A percentile compares a stretch with the other conserved stretches of the same genome.
Conservation (phyloP, 2,113 vertebrate genomes). For the Notothenia rossii region DNA sequence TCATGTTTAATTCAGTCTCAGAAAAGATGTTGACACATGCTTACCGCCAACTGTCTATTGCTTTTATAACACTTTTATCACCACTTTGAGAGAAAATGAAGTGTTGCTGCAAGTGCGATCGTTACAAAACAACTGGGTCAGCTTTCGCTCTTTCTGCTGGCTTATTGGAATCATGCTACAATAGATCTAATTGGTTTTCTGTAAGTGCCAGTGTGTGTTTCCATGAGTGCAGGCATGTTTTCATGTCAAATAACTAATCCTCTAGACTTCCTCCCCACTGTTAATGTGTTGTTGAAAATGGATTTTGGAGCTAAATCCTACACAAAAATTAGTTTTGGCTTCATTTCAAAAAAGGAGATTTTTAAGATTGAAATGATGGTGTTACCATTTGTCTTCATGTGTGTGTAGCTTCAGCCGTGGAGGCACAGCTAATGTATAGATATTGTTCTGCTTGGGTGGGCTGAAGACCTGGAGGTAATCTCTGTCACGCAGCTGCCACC, state of each 20-base stretch:
- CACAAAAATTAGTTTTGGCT: neutral
- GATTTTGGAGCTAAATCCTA: neutral
- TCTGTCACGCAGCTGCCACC: constrained; percentile 87
- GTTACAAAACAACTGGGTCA: constrained; percentile 56
- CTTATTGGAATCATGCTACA: constrained; percentile 29
- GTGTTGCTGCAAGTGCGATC: constrained; percentile 42
- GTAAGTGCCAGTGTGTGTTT: constrained; percentile 16
- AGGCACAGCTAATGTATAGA: constrained; percentile 82
- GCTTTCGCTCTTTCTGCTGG: constrained; percentile 37
- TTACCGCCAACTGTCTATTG: constrained; percentile 45
- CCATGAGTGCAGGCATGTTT: neutral
- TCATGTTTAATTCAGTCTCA: constrained; percentile 72
- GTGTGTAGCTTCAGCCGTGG: constrained; percentile 54
- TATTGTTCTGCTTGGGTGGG: constrained; percentile 90
- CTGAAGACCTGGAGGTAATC: constrained; percentile 83
- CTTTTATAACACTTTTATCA: constrained; percentile 68
- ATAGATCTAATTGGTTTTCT: constrained; percentile 55
- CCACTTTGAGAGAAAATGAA: constrained; percentile 51
- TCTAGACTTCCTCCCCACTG: neutral
- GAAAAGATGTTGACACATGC: constrained; percentile 68
- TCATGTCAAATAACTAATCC: constrained; percentile 8
- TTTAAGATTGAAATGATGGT: constrained; percentile 27
- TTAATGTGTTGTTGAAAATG: neutral
- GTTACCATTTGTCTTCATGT: constrained; percentile 5
- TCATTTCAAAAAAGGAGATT: constrained; percentile 6